Conservation (phyloP, 64 coral and sea anemone genomes). For the Porites lutea region DNA sequence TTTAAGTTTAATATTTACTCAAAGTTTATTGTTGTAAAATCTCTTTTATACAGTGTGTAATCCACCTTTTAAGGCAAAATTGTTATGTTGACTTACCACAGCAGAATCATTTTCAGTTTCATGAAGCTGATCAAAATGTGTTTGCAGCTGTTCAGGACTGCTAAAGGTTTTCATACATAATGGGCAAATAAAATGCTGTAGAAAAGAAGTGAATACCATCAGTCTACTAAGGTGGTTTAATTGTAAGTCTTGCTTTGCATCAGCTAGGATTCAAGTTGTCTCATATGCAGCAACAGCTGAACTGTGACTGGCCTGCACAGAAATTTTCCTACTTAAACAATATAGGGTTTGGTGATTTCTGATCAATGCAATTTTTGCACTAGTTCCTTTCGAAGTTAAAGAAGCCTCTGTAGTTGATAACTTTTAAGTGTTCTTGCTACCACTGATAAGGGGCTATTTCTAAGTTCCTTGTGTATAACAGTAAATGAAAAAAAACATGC, state of each 20-base stretch:
- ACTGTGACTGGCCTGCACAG: too few species aligned
- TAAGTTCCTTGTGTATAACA: background rate
- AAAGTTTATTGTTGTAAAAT: too few species aligned
- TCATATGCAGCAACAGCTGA: too few species aligned
- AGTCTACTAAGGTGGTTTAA: too few species aligned
- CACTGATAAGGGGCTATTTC: background rate
- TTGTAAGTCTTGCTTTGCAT: too few species aligned
- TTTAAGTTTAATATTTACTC: too few species aligned
- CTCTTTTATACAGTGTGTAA: too few species aligned
- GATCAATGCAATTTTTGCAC: background rate
- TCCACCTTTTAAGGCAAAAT: too few species aligned
- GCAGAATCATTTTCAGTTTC: constrained; percentile 58
- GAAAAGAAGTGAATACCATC: background rate
- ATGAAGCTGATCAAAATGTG: constrained; percentile 88
- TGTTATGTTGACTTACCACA: constrained; percentile 46
- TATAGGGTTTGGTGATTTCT: background rate
- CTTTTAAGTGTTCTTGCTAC: background rate
- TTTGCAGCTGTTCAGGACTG: constrained; percentile 72
- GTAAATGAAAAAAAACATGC: too few species aligned
- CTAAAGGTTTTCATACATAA: constrained; percentile 83
- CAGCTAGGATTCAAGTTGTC: too few species aligned
- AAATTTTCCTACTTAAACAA: too few species aligned
- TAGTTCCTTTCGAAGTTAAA: background rate
- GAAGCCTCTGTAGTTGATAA: background rate
- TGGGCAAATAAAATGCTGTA: constrained; percentile 93